Base-by-base conservation (phyloP, 2,888 invertebrate genomes). In the Dryococelus australis region DNA sequence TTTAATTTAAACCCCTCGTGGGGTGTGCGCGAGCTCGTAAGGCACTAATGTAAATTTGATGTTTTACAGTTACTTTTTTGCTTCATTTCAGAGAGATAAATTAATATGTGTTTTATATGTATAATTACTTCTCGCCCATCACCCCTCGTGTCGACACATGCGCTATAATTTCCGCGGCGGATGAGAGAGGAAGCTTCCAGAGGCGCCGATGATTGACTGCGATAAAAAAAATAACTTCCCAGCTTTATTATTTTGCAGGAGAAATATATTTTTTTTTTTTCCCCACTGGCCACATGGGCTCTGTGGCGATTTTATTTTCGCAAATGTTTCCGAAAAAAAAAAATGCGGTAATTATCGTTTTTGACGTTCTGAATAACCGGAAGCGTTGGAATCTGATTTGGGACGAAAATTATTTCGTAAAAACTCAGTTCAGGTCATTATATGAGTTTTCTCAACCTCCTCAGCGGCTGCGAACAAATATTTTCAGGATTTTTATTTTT, bases 31-130 rank as follows among this genome's bases (percentile, higher is more conserved):
- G 65, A 8, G 35, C 83, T 83, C 83, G 43, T 35, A 27, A 13
- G 43, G 83, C 83, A 83, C 83, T 83, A 83, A 83, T 83, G 83
- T 83, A 83, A 83, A 83, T 83, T 83, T 83, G 83, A 83, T 83
- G 83, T 83, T 83, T 83, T 43, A 24, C 28, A 27, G 24, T 83
- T 83, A 35, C 35, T 35, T 83, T 83, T n/a, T 28, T 83, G 83
- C 43, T 83, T 83, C 83, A 35, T 83, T 83, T 27, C 28, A 35
- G 28, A 83, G 43, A 27, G 83, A 83, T 83, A 83, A 83, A 83
- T 35, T 83, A 83, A 83, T 28, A 83, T 83, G 83, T 83, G 35
- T 83, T 83, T 83, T 83, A 83, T 65, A 65, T 65, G 65, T 65
- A 83, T 83, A 83, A 83, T 83, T 83, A 35, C 83, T 83, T 83